A percentile compares a stretch with the other conserved stretches of the same genome.
Conservation (phyloP, 2,888 invertebrate species). For the Lycophotia porphyrea region DNA sequence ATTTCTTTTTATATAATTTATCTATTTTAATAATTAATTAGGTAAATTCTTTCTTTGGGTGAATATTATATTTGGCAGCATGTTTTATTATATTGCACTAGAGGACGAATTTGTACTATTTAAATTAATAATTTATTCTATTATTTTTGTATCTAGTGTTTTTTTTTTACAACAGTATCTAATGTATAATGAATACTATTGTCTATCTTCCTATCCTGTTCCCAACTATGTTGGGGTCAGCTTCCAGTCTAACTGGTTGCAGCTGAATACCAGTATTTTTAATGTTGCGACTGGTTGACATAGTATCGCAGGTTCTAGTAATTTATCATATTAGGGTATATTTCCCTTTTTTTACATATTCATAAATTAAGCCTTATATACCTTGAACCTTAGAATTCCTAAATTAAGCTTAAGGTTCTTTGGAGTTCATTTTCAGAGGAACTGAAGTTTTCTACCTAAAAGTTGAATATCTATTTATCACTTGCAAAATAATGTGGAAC, state of each 20-base stretch:
- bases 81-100: constrained; percentile 17
- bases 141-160: not conserved
- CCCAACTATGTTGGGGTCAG: not conserved
- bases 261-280: not conserved
- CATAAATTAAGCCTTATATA: not conserved
- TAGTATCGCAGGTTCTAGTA: constrained; percentile 10
- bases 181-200: not conserved
- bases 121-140: constrained; percentile 8
- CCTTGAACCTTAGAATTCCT: not conserved
- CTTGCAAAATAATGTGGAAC: constrained; percentile 4
- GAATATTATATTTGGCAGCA: constrained; percentile 36
- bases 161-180: not conserved
- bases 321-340: not conserved
- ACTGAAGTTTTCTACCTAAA: constrained; percentile 7
- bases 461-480: not conserved
- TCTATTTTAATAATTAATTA: constrained; percentile 7
- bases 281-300: not conserved
- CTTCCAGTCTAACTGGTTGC: not conserved
- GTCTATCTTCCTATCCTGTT: not conserved
- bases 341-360: not conserved
- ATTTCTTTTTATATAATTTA: constrained; percentile 17
- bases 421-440: constrained; percentile 3
- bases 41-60: constrained; percentile 36
- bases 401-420: not conserved
- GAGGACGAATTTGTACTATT: constrained; percentile 36